phyloP scores from a whole-genome alignment of 1,140 invertebrate genomes.

The Penaeus japonicus region DNA sequence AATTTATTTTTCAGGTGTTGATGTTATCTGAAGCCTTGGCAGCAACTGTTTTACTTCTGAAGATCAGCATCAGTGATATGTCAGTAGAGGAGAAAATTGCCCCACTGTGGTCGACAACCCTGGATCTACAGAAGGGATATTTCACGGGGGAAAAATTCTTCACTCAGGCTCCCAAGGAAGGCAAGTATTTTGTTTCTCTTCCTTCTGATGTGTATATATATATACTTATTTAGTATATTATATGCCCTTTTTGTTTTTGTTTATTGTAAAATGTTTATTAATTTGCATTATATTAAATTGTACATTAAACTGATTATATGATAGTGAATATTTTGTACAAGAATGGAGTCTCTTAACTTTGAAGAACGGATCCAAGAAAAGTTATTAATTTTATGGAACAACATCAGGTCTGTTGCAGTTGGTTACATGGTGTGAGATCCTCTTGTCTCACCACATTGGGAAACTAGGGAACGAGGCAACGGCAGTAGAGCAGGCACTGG shows the following conservation, averaged over 20 bases:
- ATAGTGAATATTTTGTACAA: background rate
- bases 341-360: background rate
- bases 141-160: slow-evolving; percentile 86
- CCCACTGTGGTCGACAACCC: slow-evolving; percentile 74
- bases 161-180: slow-evolving; percentile 74
- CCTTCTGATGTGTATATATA: background rate
- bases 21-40: slow-evolving; percentile 81
- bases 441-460: slow-evolving; percentile 72
- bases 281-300: background rate
- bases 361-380: background rate
- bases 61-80: slow-evolving; percentile 69
- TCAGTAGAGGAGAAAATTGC: slow-evolving; percentile 69
- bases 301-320: no score
- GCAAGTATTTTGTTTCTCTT: slow-evolving; percentile 63
- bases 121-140: slow-evolving; percentile 79
- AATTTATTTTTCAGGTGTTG: slow-evolving; percentile 63
- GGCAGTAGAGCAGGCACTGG: slow-evolving; percentile 71
- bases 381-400: background rate
- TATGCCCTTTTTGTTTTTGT: background rate
- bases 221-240: background rate
- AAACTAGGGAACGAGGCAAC: slow-evolving; percentile 69
- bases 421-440: slow-evolving; percentile 72
- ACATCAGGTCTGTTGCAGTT: slow-evolving; percentile 69
- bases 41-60: slow-evolving; percentile 77
- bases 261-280: background rate